phyloP scores from a whole-genome alignment of 2,888 invertebrate species.

The Phorcus lineatus region DNA sequence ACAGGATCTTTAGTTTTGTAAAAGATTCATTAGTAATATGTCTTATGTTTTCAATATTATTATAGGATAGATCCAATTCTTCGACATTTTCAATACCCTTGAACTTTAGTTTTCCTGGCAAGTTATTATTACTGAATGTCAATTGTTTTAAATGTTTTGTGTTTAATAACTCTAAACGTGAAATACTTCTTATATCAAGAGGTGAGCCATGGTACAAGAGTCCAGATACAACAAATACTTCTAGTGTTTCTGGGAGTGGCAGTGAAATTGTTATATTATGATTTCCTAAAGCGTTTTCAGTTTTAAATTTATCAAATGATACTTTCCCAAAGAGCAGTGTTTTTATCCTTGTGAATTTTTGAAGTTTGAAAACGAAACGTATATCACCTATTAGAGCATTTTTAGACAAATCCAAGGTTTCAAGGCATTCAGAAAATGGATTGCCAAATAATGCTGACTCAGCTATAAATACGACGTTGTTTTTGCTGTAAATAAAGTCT shows the following conservation, averaged over 20 bases:
- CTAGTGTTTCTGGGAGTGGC: too few relatives aligned
- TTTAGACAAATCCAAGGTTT: neutral
- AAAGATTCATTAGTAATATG: neutral
- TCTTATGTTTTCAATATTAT: neutral
- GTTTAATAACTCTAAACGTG: too few relatives aligned
- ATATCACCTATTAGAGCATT: neutral
- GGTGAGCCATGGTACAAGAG: too few relatives aligned
- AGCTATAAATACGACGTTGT: neutral
- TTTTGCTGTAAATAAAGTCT: neutral
- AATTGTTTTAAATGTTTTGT: too few relatives aligned
- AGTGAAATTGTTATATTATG: too few relatives aligned
- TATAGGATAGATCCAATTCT: neutral
- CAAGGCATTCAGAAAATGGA: neutral
- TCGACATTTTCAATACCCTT: neutral
- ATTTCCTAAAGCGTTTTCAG: too few relatives aligned
- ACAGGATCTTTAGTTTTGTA: neutral
- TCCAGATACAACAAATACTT: too few relatives aligned
- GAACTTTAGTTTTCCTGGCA: neutral
- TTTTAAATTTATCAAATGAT: too few relatives aligned
- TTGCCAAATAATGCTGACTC: neutral
- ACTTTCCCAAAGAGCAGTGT: neutral
- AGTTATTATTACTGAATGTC: too few relatives aligned
- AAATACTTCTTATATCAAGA: too few relatives aligned
- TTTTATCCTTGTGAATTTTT: neutral
- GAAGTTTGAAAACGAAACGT: neutral